Evolutionary conservation across 2,797 vertebrate species (phyloP), one percentile per base, ranked within the genome.

Genomic region (Gobio occitaniae): DNA sequence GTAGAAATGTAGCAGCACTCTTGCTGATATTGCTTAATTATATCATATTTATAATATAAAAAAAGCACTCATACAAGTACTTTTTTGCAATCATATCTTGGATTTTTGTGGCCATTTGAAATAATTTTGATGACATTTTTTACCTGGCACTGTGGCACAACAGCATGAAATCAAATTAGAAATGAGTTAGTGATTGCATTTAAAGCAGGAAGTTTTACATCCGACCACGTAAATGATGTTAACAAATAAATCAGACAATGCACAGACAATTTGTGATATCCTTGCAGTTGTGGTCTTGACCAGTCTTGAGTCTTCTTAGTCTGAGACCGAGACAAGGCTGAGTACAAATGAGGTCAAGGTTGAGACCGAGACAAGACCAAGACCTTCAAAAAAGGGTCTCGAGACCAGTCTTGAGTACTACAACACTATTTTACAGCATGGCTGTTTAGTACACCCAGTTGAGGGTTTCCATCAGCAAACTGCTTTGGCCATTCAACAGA

Each of bases 381-480:
- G n/a, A 25, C 59, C n/a, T 15, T 29, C 21, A 63, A 61, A 56
- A 25, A 63, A 63, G 3, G 59, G 61, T 65, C 61, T 32, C 1
- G 63, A 52, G 5, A 17, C 16, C 50, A 6, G 16, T 52, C 50
- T 17, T 6, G 16, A 32, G 6, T 16, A 32, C 61, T 29, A 63
- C 61, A 63, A 63, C 29, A 65, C 29, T 65, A 32, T 65, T 65
- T 16, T 32, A 75, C 48, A 54, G 72, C 50, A 21, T 54, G 50
- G n/a, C 29, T 56, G 32, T n/a, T 32, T 38, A 36, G 50, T 15
- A 38, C 11, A n/a, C 15, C 1, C 19, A 76, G 32, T 56, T 38
- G 6, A 56, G 10, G 29, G 50, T 56, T 76, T 76, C 19, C 32
- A 56, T 56, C 66, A 44, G 36, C n/a, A 75, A 82, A 86, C 44